These are phyloP conservation scores for Trachemys scripta DNA, from an alignment of 2,113 vertebrate genomes.

Conservation along the genomic window DNA sequence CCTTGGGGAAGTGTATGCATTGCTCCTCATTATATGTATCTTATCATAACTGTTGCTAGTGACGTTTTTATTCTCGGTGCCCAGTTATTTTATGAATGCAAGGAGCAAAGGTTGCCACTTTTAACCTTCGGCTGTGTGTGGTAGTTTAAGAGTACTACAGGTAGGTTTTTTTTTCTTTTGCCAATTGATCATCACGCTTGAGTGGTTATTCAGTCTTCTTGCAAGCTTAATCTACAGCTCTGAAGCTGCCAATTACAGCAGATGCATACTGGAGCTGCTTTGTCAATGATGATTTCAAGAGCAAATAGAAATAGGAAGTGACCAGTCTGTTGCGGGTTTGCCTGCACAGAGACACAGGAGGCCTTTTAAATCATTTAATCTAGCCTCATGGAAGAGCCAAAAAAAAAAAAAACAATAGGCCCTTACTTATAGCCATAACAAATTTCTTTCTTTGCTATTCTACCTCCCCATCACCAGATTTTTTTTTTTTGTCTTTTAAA, in stretches of 20 bases:
- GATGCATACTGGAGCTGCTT: neutral
- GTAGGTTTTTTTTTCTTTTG: constrained; percentile 2
- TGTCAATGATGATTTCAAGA: constrained; percentile 14
- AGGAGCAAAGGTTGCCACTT: neutral
- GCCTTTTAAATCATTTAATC: neutral
- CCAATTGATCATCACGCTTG: neutral
- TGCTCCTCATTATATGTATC: neutral
- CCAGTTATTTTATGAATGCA: neutral
- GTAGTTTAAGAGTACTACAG: neutral
- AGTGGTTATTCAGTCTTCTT: constrained; percentile 30
- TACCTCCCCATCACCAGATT: neutral
- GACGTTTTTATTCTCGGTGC: neutral
- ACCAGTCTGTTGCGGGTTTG: neutral
- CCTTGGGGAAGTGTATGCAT: neutral
- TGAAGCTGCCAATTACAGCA: constrained; percentile 2
- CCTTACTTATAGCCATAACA: neutral
- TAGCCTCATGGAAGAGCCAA: neutral
- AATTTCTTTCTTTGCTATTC: rapidly evolving
- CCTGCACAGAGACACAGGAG: rapidly evolving
- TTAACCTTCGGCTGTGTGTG: constrained; percentile 10
- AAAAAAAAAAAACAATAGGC: neutral
- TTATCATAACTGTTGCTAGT: neutral
- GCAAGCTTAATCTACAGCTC: constrained; percentile 38
- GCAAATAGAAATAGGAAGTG: neutral
- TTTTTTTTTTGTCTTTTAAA: neutral